Base-by-base conservation (phyloP, 1,140 invertebrate genomes). In the Eupristina koningsbergeri region DNA sequence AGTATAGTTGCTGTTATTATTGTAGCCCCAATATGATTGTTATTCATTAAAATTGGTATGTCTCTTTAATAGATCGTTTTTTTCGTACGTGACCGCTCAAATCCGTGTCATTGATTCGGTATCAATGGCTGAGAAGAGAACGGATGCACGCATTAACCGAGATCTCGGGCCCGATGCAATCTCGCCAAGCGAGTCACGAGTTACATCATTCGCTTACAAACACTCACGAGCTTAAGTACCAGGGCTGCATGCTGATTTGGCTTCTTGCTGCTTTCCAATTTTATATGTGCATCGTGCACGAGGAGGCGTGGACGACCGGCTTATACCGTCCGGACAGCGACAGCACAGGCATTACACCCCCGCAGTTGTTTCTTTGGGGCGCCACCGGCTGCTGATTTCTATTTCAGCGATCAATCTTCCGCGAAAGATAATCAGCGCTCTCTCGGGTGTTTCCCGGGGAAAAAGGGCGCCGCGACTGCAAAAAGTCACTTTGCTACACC, bases 351-450 rank as follows among this genome's bases (percentile, higher is more conserved):
- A 50, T 50, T 50, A 50, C 17, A 50, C 47, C 9, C 13, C 9
- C 15, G 9, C 9, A 50, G 47, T 50, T 17, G 8, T 50, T 50
- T 50, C 47, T 50, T 50, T 50, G 47, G 8, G 9, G 47, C 47
- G 58, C 61, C 19, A 26, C 15, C 73, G n/a, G n/a, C 71, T 34
- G 63, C 74, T 45, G 63, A 78, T 45, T 83, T 9, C 81, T 78
- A 74, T 84, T 79, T 79, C 69, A 64, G 50, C 69, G 31, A 84
- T 84, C 75, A 79, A 84, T 84, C 76, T 79, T 79, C 76, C 67
- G 41, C 69, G 67, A 64, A 63, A 84, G 82, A 79, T 80, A 83
- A 79, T 84, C 76, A 78, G 63, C 45, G 63, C 50, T 26, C 61
- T 69, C 81, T 19, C 41, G 58, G 41, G 73, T 61, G 41, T 77